A percentile compares a stretch with the other conserved stretches of the same genome.
Evolutionary conservation across 2,888 invertebrate species (phyloP).

Genomic region (Tetranychus piercei): DNA sequence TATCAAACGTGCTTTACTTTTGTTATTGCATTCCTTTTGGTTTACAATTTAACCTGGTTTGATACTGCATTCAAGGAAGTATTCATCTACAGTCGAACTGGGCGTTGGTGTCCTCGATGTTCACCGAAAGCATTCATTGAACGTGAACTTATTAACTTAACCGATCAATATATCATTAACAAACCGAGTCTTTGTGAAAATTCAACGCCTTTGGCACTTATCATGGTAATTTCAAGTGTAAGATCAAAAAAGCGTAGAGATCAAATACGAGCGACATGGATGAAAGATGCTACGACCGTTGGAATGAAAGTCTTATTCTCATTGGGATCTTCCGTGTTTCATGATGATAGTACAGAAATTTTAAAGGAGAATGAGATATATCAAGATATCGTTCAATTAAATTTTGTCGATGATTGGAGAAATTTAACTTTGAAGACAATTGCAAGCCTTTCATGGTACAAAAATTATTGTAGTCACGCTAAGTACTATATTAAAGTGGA

Average conservation of each 20-base stretch:
- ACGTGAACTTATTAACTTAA: not conserved
- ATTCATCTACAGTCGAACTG: not conserved
- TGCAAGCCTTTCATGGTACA: not conserved
- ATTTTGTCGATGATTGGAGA: not conserved
- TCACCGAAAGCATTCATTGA: not conserved
- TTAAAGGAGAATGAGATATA: not conserved
- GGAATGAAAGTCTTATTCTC: not conserved
- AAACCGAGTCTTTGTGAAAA: not conserved
- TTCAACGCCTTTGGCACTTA: not conserved
- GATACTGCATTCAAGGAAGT: not conserved
- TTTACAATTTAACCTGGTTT: slow-evolving; percentile 3
- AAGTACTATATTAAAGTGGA: slow-evolving; percentile 4
- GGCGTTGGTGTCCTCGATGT: slow-evolving; percentile 4
- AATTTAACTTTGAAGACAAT: not conserved
- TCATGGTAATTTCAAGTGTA: not conserved
- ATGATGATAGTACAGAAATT: not conserved
- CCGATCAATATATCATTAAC: not conserved
- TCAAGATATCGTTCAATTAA: not conserved
- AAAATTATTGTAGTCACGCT: not conserved
- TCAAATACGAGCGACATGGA: slow-evolving; percentile 6
- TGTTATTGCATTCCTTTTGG: not conserved
- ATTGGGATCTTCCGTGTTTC: not conserved
- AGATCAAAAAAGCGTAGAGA: not conserved
- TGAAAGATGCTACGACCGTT: not conserved
- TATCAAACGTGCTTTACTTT: not conserved